A percentile compares a stretch with the other conserved stretches of the same genome.
Evolutionary conservation across 2,888 invertebrate genomes (phyloP).

Genomic region (Leptopilina drosophilae): DNA sequence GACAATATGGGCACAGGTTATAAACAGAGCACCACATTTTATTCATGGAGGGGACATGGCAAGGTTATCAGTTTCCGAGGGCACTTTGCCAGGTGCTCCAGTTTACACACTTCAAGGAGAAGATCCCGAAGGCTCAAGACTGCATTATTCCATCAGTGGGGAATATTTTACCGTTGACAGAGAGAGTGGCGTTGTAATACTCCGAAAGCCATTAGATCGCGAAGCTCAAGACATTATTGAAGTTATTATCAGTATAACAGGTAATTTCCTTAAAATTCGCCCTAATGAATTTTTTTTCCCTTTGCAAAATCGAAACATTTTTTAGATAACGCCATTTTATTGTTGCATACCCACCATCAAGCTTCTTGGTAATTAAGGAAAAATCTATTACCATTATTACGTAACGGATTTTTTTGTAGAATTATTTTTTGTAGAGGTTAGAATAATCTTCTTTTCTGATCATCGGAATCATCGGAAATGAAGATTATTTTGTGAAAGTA

Average conservation of each 20-base stretch:
- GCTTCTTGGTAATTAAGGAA: too few species aligned
- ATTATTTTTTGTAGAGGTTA: too few species aligned
- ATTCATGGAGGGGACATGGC: conserved; percentile 88
- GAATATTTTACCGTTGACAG: conserved; percentile 89
- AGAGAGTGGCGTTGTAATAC: conserved; percentile 85
- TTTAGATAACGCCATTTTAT: too few species aligned
- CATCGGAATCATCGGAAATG: too few species aligned
- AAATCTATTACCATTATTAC: too few species aligned
- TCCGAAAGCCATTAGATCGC: conserved; percentile 85
- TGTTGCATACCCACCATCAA: too few species aligned
- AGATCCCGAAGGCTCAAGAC: conserved; percentile 86
- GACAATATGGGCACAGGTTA: conserved; percentile 78
- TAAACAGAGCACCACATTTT: conserved; percentile 87
- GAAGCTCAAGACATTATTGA: conserved; percentile 85
- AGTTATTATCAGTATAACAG: conserved; percentile 90
- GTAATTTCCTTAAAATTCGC: conserved; percentile 70
- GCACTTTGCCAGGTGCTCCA: conserved; percentile 86
- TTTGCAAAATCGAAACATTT: too few species aligned
- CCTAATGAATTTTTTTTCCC: too few species aligned
- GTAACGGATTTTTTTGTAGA: too few species aligned
- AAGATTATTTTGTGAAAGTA: too few species aligned
- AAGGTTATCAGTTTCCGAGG: conserved; percentile 85
- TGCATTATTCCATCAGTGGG: conserved; percentile 89
- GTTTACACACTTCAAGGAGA: conserved; percentile 87
- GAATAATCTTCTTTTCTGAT: too few species aligned